Conservation (phyloP, 2,797 vertebrate genomes). For the Oreochromis grahami region DNA sequence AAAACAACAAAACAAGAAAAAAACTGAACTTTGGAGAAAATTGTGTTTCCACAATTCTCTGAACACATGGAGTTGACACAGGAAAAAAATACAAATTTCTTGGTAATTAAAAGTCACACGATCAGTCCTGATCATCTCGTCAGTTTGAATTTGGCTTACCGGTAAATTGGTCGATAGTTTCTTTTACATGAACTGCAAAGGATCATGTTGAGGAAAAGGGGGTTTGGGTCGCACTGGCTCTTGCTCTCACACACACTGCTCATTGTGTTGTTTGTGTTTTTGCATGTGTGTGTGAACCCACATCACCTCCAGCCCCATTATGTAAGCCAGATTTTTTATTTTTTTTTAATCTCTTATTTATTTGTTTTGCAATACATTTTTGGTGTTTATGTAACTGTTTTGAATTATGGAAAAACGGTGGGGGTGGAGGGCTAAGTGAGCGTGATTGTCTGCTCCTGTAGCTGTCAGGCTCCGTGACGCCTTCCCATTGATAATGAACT, state of each 20-base stretch:
- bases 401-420: slow-evolving; percentile 33
- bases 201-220: neutral
- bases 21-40: neutral
- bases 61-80: neutral
- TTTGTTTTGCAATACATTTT: slow-evolving; percentile 47
- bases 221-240: neutral
- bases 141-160: neutral
- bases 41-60: neutral
- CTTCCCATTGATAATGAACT: slow-evolving; percentile 15
- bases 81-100: neutral
- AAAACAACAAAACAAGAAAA: neutral
- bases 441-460: slow-evolving; percentile 13
- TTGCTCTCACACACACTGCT: neutral
- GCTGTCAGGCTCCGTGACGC: slow-evolving; percentile 21
- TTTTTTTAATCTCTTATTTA: slow-evolving; percentile 35
- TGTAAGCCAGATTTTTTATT: slow-evolving; percentile 26
- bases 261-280: neutral
- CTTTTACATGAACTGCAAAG: neutral
- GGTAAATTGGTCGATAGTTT: neutral
- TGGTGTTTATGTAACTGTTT: slow-evolving; percentile 61
- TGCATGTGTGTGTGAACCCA: slow-evolving; percentile 14
- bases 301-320: slow-evolving; percentile 43
- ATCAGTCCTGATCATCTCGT: neutral
- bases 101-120: neutral
- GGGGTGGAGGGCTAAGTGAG: slow-evolving; percentile 28